Evolutionary conservation across 2,797 vertebrate species (phyloP), one percentile per base, ranked within the genome.

Genomic region (Chaunax sp.): DNA sequence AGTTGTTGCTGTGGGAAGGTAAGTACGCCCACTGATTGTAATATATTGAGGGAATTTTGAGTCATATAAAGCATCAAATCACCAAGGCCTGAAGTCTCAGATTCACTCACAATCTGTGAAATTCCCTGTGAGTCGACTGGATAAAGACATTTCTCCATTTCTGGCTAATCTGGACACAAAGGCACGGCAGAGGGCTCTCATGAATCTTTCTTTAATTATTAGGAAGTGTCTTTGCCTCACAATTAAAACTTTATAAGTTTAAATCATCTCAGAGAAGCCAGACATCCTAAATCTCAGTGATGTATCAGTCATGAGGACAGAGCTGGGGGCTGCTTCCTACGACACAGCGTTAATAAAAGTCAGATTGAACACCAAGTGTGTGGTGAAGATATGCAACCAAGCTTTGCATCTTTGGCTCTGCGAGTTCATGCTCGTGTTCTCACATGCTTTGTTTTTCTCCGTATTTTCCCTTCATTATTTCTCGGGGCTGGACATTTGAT

Each of bases 21-120:
- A 68, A 79, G 54, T 69, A 75, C 85, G 73, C 85, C 81, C 79
- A 85, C 85, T 5, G 69, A 82, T 41, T 22, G 71, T 2, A 22
- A 78, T 79, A 77, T 70, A 68, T 33, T 58, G 66, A 86, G 80
- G 73, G 72, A 88, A 84, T 64, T 79, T 45, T 86, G 82, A 87
- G 74, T 86, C 90, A 85, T 63, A 75, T 8, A 2, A 9, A 73
- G 65, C 58, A 81, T 74, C 77, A 84, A 85, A 87, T 84, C 79
- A 85, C 73, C 59, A 38, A 84, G 73, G 77, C 69, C 66, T 80
- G 44, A 78, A 57, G 72, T 72, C 77, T 72, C 72, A 77, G 64
- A 70, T 15, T 51, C 54, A 49, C 66, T 63, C 44, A 22, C 13
- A 50, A 53, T 3, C 37, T 33, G 38, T 63, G 63, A 87, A 86